A percentile compares a stretch with the other conserved stretches of the same genome.
Evolutionary conservation across 2,113 vertebrate genomes (phyloP).

Genomic region (Oryctolagus cuniculus): mOryCun1.1 NC_091451.1:33938501-33939000

Average conservation of each 20-base stretch:
- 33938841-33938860: neutral
- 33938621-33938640: neutral
- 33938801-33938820: neutral
- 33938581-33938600: too few species aligned
- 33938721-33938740: neutral
- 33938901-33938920: neutral
- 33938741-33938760: neutral
- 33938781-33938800: neutral
- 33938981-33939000: neutral
- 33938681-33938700: neutral
- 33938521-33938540: too few species aligned
- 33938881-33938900: neutral
- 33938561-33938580: too few species aligned
- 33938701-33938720: neutral
- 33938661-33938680: neutral
- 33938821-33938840: neutral
- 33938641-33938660: neutral
- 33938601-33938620: neutral
- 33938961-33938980: neutral
- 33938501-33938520: too few species aligned
- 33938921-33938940: neutral
- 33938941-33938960: constrained; percentile 19
- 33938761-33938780: neutral
- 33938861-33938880: neutral
- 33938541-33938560: too few species aligned